Evolutionary conservation across 2,797 vertebrate species (phyloP).

Genomic region (Emys orbicularis): DNA sequence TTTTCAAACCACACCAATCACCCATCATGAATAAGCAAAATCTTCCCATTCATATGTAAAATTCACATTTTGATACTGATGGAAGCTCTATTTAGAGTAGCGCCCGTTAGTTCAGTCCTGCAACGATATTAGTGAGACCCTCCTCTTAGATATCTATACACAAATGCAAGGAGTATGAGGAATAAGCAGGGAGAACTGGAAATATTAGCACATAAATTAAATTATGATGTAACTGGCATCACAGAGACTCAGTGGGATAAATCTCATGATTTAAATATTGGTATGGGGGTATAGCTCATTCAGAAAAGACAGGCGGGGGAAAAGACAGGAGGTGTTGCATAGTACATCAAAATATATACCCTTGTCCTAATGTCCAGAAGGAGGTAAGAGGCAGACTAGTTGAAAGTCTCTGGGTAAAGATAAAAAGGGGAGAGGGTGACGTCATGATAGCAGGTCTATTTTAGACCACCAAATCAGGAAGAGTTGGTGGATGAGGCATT

Average conservation of each 20-base stretch:
- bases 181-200: neutral
- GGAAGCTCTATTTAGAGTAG: neutral
- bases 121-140: neutral
- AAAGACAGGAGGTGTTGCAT: neutral
- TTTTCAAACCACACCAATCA: neutral
- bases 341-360: neutral
- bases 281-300: neutral
- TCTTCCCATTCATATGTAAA: neutral
- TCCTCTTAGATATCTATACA: neutral
- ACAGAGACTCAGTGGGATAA: neutral
- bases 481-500: neutral
- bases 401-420: neutral
- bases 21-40: neutral
- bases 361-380: neutral
- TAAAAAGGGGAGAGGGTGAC: neutral
- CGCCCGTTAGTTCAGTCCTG: neutral
- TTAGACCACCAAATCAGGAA: neutral
- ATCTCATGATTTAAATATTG: neutral
- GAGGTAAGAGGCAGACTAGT: neutral
- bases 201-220: neutral
- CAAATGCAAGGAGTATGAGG: neutral
- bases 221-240: neutral
- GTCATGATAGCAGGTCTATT: neutral
- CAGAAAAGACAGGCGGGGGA: neutral
- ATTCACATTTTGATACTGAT: neutral